Percentiles rank a stretch among this genome's conserved stretches.
Conservation (phyloP, 2,797 vertebrate genomes). For the Halcyon smyrnensis region DNA sequence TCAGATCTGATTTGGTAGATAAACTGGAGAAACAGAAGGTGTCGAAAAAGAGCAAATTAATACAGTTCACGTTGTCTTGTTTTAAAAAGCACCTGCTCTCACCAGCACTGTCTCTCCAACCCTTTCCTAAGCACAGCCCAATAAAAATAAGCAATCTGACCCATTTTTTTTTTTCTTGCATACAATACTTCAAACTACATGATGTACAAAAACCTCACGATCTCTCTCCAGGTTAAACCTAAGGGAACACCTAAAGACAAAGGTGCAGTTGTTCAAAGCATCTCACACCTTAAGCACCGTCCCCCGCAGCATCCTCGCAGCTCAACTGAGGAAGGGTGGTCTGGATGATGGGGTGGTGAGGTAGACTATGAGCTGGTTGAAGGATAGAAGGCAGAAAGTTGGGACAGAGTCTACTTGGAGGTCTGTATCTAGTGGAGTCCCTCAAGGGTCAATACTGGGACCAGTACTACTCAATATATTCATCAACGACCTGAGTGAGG, state of each 20-base stretch:
- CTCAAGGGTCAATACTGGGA: too few relatives aligned
- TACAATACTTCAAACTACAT: not conserved
- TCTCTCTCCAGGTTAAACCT: not conserved
- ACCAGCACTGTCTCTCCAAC: not conserved
- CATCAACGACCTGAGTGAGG: too few relatives aligned
- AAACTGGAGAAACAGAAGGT: not conserved
- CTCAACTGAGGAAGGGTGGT: too few relatives aligned
- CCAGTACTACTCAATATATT: too few relatives aligned
- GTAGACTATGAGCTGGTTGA: too few relatives aligned
- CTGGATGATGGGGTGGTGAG: too few relatives aligned
- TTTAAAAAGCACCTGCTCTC: not conserved
- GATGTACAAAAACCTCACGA: rapidly evolving
- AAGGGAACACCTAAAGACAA: not conserved
- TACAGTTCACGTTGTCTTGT: not conserved
- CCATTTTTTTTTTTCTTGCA: not conserved
- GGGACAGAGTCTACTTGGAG: too few relatives aligned
- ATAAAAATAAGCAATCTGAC: not conserved
- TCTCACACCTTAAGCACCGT: not conserved
- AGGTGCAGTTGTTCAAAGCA: not conserved
- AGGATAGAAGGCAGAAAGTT: too few relatives aligned
- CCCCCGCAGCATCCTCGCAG: too few relatives aligned
- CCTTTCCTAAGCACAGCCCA: not conserved
- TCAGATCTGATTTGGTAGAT: not conserved
- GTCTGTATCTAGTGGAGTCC: too few relatives aligned
- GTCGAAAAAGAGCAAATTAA: not conserved